phyloP scores from a whole-genome alignment of 2,113 vertebrate genomes.

The Origma solitaria region DNA sequence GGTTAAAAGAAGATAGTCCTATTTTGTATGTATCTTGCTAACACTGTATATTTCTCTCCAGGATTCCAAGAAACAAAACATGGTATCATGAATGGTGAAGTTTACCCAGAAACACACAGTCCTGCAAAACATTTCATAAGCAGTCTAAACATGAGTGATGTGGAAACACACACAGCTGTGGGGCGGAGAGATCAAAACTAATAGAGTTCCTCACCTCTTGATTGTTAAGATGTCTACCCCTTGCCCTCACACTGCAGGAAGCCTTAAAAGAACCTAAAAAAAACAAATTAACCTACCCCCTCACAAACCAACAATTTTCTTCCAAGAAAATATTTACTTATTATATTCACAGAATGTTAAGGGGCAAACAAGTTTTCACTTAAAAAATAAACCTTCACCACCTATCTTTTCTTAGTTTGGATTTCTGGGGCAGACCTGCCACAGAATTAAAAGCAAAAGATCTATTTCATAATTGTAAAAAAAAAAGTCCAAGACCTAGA shows the following conservation, averaged over 20 bases:
- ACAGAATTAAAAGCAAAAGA: constrained; percentile 11
- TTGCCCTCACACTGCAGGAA: background rate
- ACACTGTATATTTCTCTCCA: background rate
- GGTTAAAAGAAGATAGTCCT: background rate
- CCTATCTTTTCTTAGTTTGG: background rate
- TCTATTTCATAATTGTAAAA: background rate
- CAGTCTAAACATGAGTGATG: background rate
- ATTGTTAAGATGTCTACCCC: background rate
- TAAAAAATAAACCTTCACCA: background rate
- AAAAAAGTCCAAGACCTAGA: background rate
- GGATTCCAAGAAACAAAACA: background rate
- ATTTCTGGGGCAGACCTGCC: background rate
- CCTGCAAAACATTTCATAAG: background rate
- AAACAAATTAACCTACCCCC: fast-evolving
- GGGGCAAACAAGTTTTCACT: constrained; percentile 16
- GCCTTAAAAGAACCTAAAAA: background rate
- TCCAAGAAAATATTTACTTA: constrained; percentile 22
- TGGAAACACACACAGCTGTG: background rate
- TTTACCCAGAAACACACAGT: background rate
- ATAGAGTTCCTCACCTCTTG: background rate
- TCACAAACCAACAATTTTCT: background rate
- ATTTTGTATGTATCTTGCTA: background rate
- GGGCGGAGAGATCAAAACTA: background rate
- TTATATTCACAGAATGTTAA: background rate
- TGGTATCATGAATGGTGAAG: background rate